Evolutionary conservation across 2,888 invertebrate species (phyloP), one percentile per base, ranked within the genome.

Genomic region (Hipparchia sbordonii): DNA sequence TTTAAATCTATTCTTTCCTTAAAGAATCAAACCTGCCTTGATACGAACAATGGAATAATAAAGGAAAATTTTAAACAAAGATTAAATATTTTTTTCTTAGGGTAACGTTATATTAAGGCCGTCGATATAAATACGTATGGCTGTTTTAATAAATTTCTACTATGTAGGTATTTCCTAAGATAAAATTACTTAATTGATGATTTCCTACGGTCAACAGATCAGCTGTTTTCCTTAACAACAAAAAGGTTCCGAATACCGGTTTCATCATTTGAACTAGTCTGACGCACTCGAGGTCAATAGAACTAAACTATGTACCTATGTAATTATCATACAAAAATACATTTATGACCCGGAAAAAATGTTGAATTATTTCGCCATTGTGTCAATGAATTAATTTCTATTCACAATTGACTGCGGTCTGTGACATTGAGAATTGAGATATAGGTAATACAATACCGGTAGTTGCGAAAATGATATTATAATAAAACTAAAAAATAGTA

Each of bases 341-440:
- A 65, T 61, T 71, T 73, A 71, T 33, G 54, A 48, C 33, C 67
- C 69, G 73, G 75, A 75, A 72, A 73, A 73, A 68, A 59, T 52
- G 48, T 67, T 46, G 45, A 70, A 73, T 71, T 61, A 71, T 71
- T 71, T 63, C 57, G 69, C 63, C 10, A 67, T 61, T 73, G 57
- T 68, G 67, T 71, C 69, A 68, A 73, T 74, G 74, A 75, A 73
- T 75, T 71, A 66, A 71, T 73, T 71, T 73, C 60, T 51, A 62
- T 67, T 72, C 48, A 73, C 67, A 74, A 72, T 65, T 57, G 59
- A 59, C 33, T 57, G 62, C 46, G 67, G 67, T 6, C 45, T 45
- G n/a, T 66, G 73, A 60, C 73, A 72, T 71, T 70, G 71, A 71
- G 46, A 46, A 6, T 46, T 4, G 46, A 46, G 54, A 71, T 54